Conservation (phyloP, 2,888 invertebrate genomes). For the Drosophila melanosoma region DNA sequence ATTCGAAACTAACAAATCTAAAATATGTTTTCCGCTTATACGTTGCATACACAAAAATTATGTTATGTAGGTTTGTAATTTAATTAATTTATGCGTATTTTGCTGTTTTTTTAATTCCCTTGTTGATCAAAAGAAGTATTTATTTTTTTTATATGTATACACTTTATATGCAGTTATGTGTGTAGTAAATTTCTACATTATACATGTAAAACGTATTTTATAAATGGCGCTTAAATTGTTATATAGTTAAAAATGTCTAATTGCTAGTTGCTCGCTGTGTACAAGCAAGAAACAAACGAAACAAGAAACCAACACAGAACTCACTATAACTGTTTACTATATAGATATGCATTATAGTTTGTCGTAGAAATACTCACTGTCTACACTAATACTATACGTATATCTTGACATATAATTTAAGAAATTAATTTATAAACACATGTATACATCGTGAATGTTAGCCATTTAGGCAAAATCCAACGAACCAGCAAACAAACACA, state of each 20-base stretch:
- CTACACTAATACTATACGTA: constrained; percentile 54
- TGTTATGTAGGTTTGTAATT: constrained; percentile 31
- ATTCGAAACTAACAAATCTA: constrained; percentile 19
- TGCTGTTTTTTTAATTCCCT: constrained; percentile 46
- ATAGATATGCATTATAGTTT: constrained; percentile 33
- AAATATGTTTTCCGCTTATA: constrained; percentile 47
- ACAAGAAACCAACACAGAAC: constrained; percentile 22
- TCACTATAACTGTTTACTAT: constrained; percentile 42
- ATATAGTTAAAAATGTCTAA: constrained; percentile 48
- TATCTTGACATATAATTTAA: constrained; percentile 73
- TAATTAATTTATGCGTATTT: constrained; percentile 20
- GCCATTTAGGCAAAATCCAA: constrained; percentile 34
- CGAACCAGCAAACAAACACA: constrained; percentile 38
- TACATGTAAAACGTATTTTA: constrained; percentile 55
- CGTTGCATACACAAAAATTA: constrained; percentile 23
- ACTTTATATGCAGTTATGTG: constrained; percentile 26
- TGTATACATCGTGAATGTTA: constrained; percentile 19
- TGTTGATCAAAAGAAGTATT: constrained; percentile 63
- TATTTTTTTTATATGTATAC: constrained; percentile 55
- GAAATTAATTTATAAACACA: constrained; percentile 72
- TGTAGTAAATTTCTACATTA: constrained; percentile 42
- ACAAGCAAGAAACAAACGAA: constrained; percentile 40
- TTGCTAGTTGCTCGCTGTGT: constrained; percentile 51
- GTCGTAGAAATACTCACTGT: constrained; percentile 69
- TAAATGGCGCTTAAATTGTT: constrained; percentile 71